Evolutionary conservation across 2,113 vertebrate genomes (phyloP), one percentile per base, ranked within the genome.

Genomic region (Leucopsar rothschildi): DNA sequence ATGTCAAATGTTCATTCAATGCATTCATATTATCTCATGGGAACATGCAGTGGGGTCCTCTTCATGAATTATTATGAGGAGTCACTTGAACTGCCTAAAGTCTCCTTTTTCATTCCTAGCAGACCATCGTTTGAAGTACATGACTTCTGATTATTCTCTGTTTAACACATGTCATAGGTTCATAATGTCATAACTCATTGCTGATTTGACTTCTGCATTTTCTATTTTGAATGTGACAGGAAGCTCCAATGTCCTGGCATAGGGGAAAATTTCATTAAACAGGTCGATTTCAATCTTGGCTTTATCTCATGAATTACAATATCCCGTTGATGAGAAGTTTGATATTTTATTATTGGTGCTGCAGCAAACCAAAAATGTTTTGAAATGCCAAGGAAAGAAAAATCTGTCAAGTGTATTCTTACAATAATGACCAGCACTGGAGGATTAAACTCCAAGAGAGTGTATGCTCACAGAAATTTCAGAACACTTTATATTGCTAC

Each of bases 261-360:
- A 81, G 66, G 45, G 42, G 27, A 72, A 95, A 73, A 83, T 72
- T 65, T 92, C 65, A 93, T 92, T 92, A 86, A 93, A 68, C 28
- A n/a, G 31, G 24, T 71, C 85, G 86, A 53, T 83, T 86, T 90
- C 85, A 64, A 7, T 75, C 31, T 60, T 64, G 37, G 10, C n/a
- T 94, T 92, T 96, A 94, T 90, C 93, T 93, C 92, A 81, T 53
- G 72, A 93, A 76, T 96, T 75, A 86, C 66, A 96, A 94, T 94
- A 92, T 86, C 64, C 50, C 55, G 73, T 53, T 94, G 79, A 93
- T 81, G 56, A 92, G 55, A 94, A 82, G 27, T 37, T 33, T 68
- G 35, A 47, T 88, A 70, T 66, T 81, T 77, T 91, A 71, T 86
- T 90, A 64, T n/a, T 71, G 53, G 15, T 88, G 33, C 47, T 83